Evolutionary conservation across 2,888 invertebrate genomes (phyloP).

Genomic region (Agrotis clavis): DNA sequence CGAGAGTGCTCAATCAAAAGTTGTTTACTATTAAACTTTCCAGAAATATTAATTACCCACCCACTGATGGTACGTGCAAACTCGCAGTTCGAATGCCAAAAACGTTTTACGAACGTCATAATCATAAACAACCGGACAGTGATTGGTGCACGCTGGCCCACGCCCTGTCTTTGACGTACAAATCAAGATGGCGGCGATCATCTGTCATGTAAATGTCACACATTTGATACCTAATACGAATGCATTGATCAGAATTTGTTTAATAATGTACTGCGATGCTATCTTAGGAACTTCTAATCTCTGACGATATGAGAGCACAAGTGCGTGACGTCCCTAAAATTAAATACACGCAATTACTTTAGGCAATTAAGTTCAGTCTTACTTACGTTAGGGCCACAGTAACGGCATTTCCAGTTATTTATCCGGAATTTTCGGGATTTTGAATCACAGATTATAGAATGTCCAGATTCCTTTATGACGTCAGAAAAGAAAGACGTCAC

Average conservation of each 20-base stretch:
- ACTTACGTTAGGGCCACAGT: no score
- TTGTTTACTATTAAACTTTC: neutral
- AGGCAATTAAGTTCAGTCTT: no score
- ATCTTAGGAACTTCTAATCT: no score
- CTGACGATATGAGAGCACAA: no score
- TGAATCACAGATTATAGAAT: no score
- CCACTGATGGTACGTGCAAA: constrained; percentile 10
- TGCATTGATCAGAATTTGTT: constrained; percentile 13
- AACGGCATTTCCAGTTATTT: no score
- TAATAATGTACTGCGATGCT: neutral
- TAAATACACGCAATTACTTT: no score
- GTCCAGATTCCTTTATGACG: no score
- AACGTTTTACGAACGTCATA: neutral
- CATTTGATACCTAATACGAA: constrained; percentile 9
- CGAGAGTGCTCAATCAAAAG: no score
- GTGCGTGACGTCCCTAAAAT: no score
- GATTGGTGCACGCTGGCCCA: constrained; percentile 27
- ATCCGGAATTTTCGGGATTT: no score
- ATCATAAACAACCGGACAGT: constrained; percentile 29
- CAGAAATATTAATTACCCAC: constrained; percentile 18
- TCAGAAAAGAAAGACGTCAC: no score
- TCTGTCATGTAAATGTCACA: constrained; percentile 27
- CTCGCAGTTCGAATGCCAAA: constrained; percentile 32
- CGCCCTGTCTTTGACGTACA: constrained; percentile 26
- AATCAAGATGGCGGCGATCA: constrained; percentile 27